phyloP scores from a whole-genome alignment of 2,888 invertebrate genomes.

The Sesia apiformis region DNA sequence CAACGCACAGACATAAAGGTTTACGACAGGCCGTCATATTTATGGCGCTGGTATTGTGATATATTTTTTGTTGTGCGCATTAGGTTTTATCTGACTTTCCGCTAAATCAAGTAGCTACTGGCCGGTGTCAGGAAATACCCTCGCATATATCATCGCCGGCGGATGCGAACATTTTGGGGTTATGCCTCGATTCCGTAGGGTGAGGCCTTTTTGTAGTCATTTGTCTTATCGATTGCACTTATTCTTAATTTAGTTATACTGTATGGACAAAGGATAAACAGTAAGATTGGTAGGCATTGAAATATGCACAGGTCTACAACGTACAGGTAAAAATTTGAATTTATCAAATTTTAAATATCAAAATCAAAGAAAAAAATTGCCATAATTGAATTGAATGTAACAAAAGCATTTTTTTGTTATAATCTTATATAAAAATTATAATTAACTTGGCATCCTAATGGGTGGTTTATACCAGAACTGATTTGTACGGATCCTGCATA shows the following conservation, averaged over 20 bases:
- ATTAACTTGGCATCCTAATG: too few relatives aligned
- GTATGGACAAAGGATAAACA: too few relatives aligned
- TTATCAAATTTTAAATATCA: too few relatives aligned
- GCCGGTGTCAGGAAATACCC: constrained; percentile 72
- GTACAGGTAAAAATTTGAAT: too few relatives aligned
- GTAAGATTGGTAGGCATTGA: too few relatives aligned
- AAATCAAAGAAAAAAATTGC: too few relatives aligned
- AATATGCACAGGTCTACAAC: too few relatives aligned
- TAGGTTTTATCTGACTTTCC: constrained; percentile 75
- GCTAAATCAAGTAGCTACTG: constrained; percentile 75
- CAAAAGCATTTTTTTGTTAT: too few relatives aligned
- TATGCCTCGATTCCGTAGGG: constrained; percentile 49
- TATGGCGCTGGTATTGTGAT: constrained; percentile 71
- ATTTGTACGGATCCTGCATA: too few relatives aligned
- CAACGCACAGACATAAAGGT: constrained; percentile 71
- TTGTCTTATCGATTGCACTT: constrained; percentile 44
- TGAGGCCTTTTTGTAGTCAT: constrained; percentile 32
- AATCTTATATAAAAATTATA: too few relatives aligned
- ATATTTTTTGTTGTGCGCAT: constrained; percentile 74
- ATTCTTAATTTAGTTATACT: neutral
- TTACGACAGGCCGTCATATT: constrained; percentile 73
- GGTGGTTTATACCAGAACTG: too few relatives aligned
- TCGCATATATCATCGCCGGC: constrained; percentile 64
- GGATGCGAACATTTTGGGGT: constrained; percentile 68
- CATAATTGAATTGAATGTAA: too few relatives aligned